phyloP scores from a whole-genome alignment of 2,797 vertebrate genomes.

The Macrochelys suwanniensis region DNA sequence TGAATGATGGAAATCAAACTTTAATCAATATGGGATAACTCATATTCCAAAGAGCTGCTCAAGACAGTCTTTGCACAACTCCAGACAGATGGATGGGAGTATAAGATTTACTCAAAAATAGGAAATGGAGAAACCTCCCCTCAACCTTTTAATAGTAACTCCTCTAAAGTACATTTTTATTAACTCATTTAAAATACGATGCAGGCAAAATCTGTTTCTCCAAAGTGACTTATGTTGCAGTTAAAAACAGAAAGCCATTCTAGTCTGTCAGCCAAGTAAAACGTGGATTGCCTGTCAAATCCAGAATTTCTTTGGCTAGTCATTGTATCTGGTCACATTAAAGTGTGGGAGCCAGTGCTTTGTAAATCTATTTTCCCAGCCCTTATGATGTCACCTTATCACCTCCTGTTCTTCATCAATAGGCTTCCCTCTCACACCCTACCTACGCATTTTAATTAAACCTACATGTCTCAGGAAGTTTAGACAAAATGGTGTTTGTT shows the following conservation, averaged over 20 bases:
- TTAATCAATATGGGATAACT: background rate
- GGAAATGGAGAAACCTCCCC: conserved; percentile 30
- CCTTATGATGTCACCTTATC: conserved; percentile 2
- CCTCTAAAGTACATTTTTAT: conserved; percentile 33
- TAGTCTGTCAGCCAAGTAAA: conserved; percentile 63
- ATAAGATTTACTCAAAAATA: background rate
- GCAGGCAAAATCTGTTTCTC: conserved; percentile 64
- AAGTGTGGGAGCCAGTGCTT: conserved; percentile 46
- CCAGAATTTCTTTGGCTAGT: conserved; percentile 58
- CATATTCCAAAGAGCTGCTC: background rate
- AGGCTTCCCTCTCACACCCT: background rate
- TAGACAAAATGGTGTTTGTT: conserved; percentile 33
- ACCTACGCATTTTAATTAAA: background rate
- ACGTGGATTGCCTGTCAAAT: conserved; percentile 70
- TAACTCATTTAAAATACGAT: conserved; percentile 52
- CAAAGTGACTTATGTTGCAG: conserved; percentile 48
- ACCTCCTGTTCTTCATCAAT: conserved; percentile 4
- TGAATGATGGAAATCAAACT: conserved; percentile 30
- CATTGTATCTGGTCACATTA: conserved; percentile 48
- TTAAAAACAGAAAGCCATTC: conserved; percentile 62
- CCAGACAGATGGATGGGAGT: conserved; percentile 7
- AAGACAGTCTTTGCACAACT: background rate
- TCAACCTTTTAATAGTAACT: background rate
- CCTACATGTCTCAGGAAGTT: background rate
- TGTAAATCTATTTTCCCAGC: conserved; percentile 44